These are phyloP conservation scores for Nestor notabilis DNA, from an alignment of 2,113 vertebrate species.

Conservation along the genomic window DNA sequence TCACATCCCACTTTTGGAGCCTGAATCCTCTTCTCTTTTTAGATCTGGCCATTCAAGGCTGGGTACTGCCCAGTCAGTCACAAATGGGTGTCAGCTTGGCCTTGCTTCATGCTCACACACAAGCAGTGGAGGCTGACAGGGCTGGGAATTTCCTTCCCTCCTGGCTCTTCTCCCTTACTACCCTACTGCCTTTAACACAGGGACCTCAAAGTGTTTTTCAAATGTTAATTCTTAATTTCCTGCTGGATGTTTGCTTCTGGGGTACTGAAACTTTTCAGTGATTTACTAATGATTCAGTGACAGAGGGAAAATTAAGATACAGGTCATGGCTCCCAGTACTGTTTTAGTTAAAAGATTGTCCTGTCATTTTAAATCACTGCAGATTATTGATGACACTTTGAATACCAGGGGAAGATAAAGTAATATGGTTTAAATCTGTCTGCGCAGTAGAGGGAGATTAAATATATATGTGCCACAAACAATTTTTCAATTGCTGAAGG, in stretches of 20 bases:
- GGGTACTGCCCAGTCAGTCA: background rate
- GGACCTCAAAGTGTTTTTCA: background rate
- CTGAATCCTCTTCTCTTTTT: background rate
- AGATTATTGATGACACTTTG: background rate
- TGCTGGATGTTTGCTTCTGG: background rate
- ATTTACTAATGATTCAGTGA: background rate
- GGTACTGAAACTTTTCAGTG: background rate
- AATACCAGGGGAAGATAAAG: background rate
- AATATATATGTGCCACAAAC: background rate
- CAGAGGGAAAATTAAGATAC: background rate
- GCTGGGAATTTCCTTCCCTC: background rate
- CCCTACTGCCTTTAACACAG: background rate
- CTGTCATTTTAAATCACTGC: background rate
- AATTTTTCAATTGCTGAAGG: background rate
- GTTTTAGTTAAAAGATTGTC: background rate
- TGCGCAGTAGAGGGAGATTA: background rate
- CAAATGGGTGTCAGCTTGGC: background rate
- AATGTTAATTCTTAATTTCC: background rate
- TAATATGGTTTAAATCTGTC: background rate
- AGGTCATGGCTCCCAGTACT: background rate
- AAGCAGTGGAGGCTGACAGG: no score
- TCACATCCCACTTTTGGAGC: background rate
- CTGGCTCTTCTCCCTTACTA: background rate
- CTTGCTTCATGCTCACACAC: background rate
- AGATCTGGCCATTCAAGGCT: background rate